These are phyloP conservation scores for Actias luna DNA, from an alignment of 2,888 invertebrate species.

Conservation along the genomic window DNA sequence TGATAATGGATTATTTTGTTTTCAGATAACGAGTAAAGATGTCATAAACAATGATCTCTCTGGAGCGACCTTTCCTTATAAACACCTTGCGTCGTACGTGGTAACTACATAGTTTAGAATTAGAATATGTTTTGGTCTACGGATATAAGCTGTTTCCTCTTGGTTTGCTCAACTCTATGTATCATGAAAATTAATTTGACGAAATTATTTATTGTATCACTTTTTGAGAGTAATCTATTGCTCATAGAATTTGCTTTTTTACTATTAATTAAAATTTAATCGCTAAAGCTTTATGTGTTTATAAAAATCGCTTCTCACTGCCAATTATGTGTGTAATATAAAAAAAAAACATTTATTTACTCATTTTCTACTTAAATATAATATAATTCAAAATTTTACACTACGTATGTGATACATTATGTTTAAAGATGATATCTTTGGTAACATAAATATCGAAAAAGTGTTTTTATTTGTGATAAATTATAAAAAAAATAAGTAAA, in stretches of 20 bases:
- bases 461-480: conserved; percentile 16
- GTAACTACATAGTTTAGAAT: conserved; percentile 23
- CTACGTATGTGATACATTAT: neutral
- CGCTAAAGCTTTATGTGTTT: neutral
- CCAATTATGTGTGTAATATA: neutral
- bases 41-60: conserved; percentile 32
- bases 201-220: too few species aligned
- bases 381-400: neutral
- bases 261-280: neutral
- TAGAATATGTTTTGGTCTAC: conserved; percentile 22
- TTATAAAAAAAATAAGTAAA: neutral
- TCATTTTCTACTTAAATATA: neutral
- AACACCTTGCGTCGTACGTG: neutral
- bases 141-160: neutral
- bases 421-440: neutral
- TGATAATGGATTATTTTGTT: conserved; percentile 28
- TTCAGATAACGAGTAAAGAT: conserved; percentile 33
- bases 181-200: neutral
- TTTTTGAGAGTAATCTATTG: too few species aligned
- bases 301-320: neutral
- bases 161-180: neutral
- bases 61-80: conserved; percentile 5
- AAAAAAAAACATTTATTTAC: neutral
- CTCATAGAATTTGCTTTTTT: neutral
- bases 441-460: neutral